Percentiles rank a stretch among this genome's conserved stretches.
Conservation (phyloP, 2,113 vertebrate genomes). For the Alligator sinensis region DNA sequence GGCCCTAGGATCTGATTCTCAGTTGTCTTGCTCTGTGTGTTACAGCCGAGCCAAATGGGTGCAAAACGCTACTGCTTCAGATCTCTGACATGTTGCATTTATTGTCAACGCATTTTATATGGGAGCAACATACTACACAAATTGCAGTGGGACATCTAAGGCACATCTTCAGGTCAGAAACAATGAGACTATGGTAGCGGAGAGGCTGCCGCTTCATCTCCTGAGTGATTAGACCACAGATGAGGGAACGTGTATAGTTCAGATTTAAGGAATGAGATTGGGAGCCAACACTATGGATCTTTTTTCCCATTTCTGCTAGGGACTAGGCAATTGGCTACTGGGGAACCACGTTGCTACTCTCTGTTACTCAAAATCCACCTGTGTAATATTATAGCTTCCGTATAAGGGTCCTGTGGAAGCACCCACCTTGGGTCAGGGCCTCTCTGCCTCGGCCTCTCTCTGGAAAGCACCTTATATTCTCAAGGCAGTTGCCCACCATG, state of each 20-base stretch:
- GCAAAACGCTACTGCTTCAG: not conserved
- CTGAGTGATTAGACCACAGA: too few species aligned
- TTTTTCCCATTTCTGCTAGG: not conserved
- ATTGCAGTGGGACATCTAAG: not conserved
- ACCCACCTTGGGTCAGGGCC: too few species aligned
- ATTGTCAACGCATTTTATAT: not conserved
- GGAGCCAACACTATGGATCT: not conserved
- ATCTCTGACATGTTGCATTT: not conserved
- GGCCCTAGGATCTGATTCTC: not conserved
- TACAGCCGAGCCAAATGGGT: not conserved
- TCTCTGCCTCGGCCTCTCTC: too few species aligned
- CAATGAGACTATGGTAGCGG: not conserved
- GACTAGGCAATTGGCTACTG: not conserved
- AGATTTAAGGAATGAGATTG: not conserved
- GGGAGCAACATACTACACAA: not conserved
- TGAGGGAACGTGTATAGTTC: too few species aligned
- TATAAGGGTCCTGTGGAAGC: not conserved
- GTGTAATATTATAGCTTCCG: not conserved
- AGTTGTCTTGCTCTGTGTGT: not conserved
- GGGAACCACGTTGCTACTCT: not conserved
- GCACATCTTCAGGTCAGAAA: not conserved
- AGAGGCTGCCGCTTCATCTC: not conserved
- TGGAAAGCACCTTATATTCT: too few species aligned
- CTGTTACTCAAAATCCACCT: not conserved
- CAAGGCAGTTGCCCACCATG: too few species aligned